phyloP scores from a whole-genome alignment of 1,140 invertebrate genomes.

The Saccostrea echinata region DNA sequence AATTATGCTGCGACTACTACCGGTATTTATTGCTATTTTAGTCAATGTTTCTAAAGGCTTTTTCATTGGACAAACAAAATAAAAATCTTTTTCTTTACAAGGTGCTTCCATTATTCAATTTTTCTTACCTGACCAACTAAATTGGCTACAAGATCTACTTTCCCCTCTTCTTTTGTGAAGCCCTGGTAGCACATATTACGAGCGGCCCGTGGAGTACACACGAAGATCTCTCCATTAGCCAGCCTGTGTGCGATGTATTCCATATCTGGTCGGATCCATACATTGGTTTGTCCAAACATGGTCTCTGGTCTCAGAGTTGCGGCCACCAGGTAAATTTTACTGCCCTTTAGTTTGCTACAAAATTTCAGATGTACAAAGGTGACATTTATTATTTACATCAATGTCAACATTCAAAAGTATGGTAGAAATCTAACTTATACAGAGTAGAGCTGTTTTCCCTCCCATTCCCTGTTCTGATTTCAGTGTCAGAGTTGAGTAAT shows the following conservation, averaged over 20 bases:
- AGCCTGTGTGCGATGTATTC: slow-evolving; percentile 92
- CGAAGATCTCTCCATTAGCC: slow-evolving; percentile 86
- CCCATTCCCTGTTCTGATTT: no score
- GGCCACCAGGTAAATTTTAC: slow-evolving; percentile 92
- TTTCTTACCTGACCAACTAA: slow-evolving; percentile 86
- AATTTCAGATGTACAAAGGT: background rate
- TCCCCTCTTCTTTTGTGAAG: slow-evolving; percentile 90
- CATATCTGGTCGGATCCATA: slow-evolving; percentile 98
- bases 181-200: slow-evolving; percentile 98
- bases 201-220: slow-evolving; percentile 93
- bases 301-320: slow-evolving; percentile 99
- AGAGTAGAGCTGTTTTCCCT: no score
- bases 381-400: no score
- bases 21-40: no score
- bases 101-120: no score
- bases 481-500: background rate
- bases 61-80: no score
- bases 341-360: slow-evolving; percentile 63
- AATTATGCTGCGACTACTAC: no score
- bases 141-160: slow-evolving; percentile 86
- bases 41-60: no score
- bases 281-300: slow-evolving; percentile 99
- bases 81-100: no score
- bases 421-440: no score
- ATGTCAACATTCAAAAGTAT: no score